Percentiles rank a stretch among this genome's conserved stretches.
Conservation (phyloP, 53 echinoderm and acorn worm genomes). For the Zoroaster sp. region DNA sequence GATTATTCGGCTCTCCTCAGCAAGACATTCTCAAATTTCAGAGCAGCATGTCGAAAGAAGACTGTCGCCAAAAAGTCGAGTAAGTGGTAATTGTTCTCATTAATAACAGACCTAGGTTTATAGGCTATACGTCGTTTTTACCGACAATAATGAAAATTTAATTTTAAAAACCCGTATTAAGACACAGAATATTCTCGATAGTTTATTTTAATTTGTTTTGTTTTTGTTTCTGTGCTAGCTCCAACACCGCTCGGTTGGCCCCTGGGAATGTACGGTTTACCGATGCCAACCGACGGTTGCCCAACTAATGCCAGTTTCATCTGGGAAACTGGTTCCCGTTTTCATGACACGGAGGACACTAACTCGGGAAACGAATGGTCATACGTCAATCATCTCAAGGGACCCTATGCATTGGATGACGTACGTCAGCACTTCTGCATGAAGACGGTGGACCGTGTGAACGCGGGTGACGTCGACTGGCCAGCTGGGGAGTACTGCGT, state of each 20-base stretch:
- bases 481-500: conserved; percentile 70
- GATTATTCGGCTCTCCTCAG: neutral
- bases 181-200: no score
- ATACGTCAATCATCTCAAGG: neutral
- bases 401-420: conserved; percentile 1
- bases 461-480: conserved; percentile 44
- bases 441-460: conserved; percentile 39
- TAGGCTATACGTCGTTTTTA: no score
- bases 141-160: no score
- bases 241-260: no score
- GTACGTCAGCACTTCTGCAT: conserved; percentile 64
- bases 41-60: neutral
- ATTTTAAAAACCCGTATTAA: no score
- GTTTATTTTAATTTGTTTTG: no score
- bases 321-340: conserved; percentile 59
- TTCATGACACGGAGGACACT: conserved; percentile 62
- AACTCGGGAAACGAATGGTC: conserved; percentile 52
- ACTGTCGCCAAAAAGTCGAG: no score
- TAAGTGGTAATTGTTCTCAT: no score
- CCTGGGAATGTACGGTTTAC: conserved; percentile 48
- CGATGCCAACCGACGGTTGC: conserved; percentile 32
- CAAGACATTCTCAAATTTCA: neutral
- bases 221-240: no score
- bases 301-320: conserved; percentile 10
- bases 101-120: no score